These are phyloP conservation scores for Minunthozetes semirufus DNA, from an alignment of 2,888 invertebrate genomes.

Conservation along the genomic window DNA sequence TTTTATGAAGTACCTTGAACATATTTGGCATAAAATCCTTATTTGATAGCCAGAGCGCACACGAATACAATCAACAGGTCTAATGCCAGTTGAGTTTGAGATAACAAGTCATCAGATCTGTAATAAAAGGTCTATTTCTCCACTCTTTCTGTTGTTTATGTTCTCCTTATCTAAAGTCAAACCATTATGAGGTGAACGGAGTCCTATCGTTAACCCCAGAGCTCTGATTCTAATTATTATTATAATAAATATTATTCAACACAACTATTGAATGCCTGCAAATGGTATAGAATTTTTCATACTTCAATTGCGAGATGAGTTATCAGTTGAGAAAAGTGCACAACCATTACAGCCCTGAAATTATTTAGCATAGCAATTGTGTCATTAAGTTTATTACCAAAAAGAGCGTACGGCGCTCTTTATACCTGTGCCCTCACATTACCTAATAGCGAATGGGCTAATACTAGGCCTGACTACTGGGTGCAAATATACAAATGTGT, in stretches of 20 bases:
- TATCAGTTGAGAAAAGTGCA: neutral
- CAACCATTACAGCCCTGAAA: neutral
- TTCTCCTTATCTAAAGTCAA: neutral
- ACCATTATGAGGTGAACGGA: neutral
- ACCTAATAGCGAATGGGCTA: neutral
- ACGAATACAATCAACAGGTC: slow-evolving; percentile 7
- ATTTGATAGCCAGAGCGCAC: neutral
- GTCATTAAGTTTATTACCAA: neutral
- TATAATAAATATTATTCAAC: neutral
- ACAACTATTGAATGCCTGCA: neutral
- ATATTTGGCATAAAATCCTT: neutral
- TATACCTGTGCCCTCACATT: neutral
- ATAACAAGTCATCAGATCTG: neutral
- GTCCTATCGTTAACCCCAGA: neutral
- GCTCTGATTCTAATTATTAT: neutral
- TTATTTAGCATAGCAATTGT: slow-evolving; percentile 15
- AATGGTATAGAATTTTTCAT: neutral
- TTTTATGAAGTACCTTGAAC: no score
- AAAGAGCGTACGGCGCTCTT: neutral
- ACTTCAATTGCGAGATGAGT: neutral
- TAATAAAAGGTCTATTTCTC: neutral
- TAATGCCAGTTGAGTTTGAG: neutral
- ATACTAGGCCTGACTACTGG: no score
- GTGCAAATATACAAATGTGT: no score
- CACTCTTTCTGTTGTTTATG: neutral